A percentile compares a stretch with the other conserved stretches of the same genome.
phyloP scores from a whole-genome alignment of 2,113 vertebrate species.

The Anhinga rufa region DNA sequence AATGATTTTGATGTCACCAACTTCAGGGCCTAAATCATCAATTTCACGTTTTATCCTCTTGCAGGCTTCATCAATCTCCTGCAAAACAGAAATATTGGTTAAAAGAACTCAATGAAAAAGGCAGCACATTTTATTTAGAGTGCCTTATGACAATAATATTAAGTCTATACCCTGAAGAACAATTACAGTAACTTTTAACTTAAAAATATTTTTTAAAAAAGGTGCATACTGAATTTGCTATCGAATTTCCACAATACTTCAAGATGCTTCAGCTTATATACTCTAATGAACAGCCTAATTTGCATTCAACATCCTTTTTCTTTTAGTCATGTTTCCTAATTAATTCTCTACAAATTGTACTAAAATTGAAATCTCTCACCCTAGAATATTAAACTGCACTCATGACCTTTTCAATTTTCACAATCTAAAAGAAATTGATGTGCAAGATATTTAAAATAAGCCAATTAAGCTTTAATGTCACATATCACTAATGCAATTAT shows the following conservation, averaged over 20 bases:
- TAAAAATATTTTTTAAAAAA: background rate
- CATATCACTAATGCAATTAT: slow-evolving; percentile 75
- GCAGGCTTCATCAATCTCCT: slow-evolving; percentile 98
- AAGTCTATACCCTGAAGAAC: background rate
- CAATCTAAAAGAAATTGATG: slow-evolving; percentile 71
- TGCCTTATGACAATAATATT: background rate
- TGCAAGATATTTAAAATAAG: slow-evolving; percentile 73
- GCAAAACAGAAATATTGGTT: slow-evolving; percentile 25
- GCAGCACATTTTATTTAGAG: background rate
- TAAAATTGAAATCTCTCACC: slow-evolving; percentile 75
- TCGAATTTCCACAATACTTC: slow-evolving; percentile 8
- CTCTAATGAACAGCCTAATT: slow-evolving; percentile 54
- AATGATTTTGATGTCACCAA: slow-evolving; percentile 98
- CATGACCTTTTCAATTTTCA: slow-evolving; percentile 76
- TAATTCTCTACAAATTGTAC: slow-evolving; percentile 74
- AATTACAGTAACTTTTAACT: slow-evolving; percentile 7
- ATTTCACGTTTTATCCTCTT: slow-evolving; percentile 97
- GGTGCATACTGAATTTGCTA: slow-evolving; percentile 17
- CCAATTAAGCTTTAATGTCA: slow-evolving; percentile 76
- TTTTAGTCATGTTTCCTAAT: slow-evolving; percentile 67
- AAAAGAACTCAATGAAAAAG: background rate
- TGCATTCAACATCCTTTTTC: slow-evolving; percentile 55
- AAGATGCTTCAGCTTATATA: slow-evolving; percentile 33
- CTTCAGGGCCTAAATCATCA: slow-evolving; percentile 92
- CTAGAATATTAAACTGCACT: slow-evolving; percentile 73